Base-by-base conservation (phyloP, 2,888 invertebrate species). In the Apodemia hepburni region DNA sequence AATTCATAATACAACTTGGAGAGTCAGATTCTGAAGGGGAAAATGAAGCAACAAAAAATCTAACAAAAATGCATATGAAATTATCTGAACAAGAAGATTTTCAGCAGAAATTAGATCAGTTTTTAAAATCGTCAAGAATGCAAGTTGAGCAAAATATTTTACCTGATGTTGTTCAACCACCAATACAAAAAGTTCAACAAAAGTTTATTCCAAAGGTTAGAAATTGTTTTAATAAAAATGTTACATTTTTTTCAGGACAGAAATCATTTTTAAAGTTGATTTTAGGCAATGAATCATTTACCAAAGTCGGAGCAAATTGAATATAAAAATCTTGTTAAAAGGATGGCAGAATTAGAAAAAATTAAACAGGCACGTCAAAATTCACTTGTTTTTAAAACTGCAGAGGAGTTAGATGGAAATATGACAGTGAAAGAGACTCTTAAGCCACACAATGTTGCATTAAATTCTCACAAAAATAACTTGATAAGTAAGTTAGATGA, bases 1-100 rank as follows among this genome's bases (percentile, higher is more conserved):
- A 82, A 66, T 86, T 92, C 71, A 87, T 92, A 22, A 92, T 92
- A 60, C 79, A 83, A 64, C 75, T 92, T 22, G 83, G 82, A 12
- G 90, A 84, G 61, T 89, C 92, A 2, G 92, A 92, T 78, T 91
- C 91, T 2, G 92, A 90, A 75, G 90, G 81, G 54, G 92, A 92
- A 76, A 84, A 90, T 73, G 92, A 92, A 73, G 88, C 89, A 47
- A 92, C 92, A 12, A 88, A 84, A 70, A 92, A 92, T 75, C 80
- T 92, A 68, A 89, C 87, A 11, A 89, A 87, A 78, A 92, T 92
- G 91, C 92, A 92, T 68, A 77, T 86, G 63, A 91, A 91, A 71
- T 73, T 92, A 60, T 80, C 85, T 5, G 85, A 90, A 65, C 84
- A 84, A 67, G 66, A 76, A 62, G 90, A 91, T 69, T 92, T 92